Evolutionary conservation across 92 coral and sea anemone species (phyloP).

Genomic region (Zoanthus gigantus): DNA sequence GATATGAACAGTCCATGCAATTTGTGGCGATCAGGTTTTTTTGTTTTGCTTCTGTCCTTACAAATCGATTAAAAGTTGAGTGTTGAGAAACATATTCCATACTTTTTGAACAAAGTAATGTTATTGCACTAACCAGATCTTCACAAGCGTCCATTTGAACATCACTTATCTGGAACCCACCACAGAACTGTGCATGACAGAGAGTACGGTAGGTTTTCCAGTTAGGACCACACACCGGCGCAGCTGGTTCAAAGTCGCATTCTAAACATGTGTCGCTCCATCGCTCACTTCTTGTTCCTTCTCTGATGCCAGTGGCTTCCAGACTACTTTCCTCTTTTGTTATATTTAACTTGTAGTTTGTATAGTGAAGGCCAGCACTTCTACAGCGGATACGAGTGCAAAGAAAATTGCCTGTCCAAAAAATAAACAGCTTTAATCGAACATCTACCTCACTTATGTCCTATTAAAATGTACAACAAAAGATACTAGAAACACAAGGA

Average conservation of each 20-base stretch:
- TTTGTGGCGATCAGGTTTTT: too few species aligned
- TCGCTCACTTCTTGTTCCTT: slow-evolving; percentile 57
- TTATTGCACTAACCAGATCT: slow-evolving; percentile 43
- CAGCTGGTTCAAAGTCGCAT: slow-evolving; percentile 86
- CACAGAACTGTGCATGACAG: slow-evolving; percentile 93
- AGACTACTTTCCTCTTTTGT: slow-evolving; percentile 10
- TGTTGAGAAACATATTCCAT: too few species aligned
- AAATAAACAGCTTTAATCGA: neutral
- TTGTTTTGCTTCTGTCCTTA: too few species aligned
- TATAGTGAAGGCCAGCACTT: slow-evolving; percentile 72
- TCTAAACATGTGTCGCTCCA: slow-evolving; percentile 87
- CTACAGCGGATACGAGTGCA: slow-evolving; percentile 94
- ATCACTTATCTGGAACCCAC: slow-evolving; percentile 70
- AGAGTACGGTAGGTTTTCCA: slow-evolving; percentile 95
- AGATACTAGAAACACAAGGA: too few species aligned
- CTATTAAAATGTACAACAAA: too few species aligned
- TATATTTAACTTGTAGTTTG: slow-evolving; percentile 63
- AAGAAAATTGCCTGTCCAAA: slow-evolving; percentile 70
- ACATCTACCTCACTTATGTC: neutral
- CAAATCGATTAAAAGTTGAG: too few species aligned
- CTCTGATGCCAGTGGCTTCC: slow-evolving; percentile 38
- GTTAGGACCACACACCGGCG: slow-evolving; percentile 95
- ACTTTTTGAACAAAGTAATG: neutral
- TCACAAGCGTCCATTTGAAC: slow-evolving; percentile 77
- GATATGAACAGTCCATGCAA: too few species aligned